Evolutionary conservation across 2,113 vertebrate species (phyloP), one percentile per base, ranked within the genome.

Genomic region (Xyliphius kryptos): DNA sequence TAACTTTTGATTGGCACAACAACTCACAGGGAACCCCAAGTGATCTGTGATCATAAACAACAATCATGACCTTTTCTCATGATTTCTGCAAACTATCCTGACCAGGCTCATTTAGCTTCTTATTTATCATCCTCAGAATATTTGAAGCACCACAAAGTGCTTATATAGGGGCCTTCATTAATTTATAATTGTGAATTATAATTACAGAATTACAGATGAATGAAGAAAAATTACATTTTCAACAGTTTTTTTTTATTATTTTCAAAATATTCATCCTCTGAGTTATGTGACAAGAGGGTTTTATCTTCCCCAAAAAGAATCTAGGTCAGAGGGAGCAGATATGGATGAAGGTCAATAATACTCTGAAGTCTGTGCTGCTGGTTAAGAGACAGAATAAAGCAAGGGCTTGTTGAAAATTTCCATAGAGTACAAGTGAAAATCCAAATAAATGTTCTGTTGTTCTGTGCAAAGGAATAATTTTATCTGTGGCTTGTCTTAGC

Each of bases 1-100:
- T 32, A 62, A 62, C 60, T 63, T 54, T 63, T 63, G 50, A 63
- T 43, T 63, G 50, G 50, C 61, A 63, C 60, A 43, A 49, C 50
- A 36, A 38, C 44, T 36, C n/a, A 32, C 6, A 47, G 22, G 4
- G 32, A 53, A 17, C 61, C 61, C 22, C 51, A 36, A 19, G 50
- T 54, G 61, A 54, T 46, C 50, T 63, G 50, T 54, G 15, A 46
- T 50, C 51, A 20, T 40, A 41, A 63, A 54, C 47, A 63, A 63
- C 61, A 55, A 55, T 63, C 41, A 36, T 63, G 61, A 63, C 61
- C 61, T 63, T 63, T 61, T 53, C 16, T 4, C 22, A 46, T 32
- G 41, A 47, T 46, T 55, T 63, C 41, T 14, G 50, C 22, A 36
- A 59, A 54, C 17, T 46, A 36, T 9, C n/a, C 61, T 55, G 61